Evolutionary conservation across 2,888 invertebrate species (phyloP), one percentile per base, ranked within the genome.

Genomic region (Campoplex nolae): DNA sequence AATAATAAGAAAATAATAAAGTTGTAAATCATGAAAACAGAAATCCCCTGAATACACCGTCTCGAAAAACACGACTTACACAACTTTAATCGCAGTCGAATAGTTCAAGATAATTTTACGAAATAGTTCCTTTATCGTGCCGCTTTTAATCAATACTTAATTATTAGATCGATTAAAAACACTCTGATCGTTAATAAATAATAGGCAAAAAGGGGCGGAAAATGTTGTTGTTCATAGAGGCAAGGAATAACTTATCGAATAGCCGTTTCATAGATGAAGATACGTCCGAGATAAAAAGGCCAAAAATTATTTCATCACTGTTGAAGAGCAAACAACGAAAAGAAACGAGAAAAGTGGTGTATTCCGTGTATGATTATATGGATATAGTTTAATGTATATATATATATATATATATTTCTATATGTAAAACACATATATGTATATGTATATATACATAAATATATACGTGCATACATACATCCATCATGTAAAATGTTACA

Each of bases 71-170:
- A 70, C 75, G 84, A 82, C 79, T 78, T 23, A 23, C 56, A 65
- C 78, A 76, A 45, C 54, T 87, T 45, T 77, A 81, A 42, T 51
- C 80, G n/a, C 80, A 80, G 82, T 86, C 84, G 79, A 82, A 23
- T 84, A 84, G 84, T 77, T 45, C 82, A 76, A 84, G 71, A 32
- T 67, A 42, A 45, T 67, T 84, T 78, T 67, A 81, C 82, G 62
- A 86, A 76, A 86, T 88, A 88, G 88, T 88, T 88, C 88, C 88
- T 88, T 83, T 85, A 77, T 84, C 84, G 86, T 85, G 84, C 88
- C 88, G 88, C 86, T 88, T 83, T 38, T 6, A 73, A 79, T 81
- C 68, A 56, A 62, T 76, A 82, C 73, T 56, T 56, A 56, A 51
- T 48, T 35, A 80, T 58, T 81, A 83, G 56, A 75, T 54, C n/a